Evolutionary conservation across 2,888 invertebrate genomes (phyloP).

Genomic region (Pristionchus maxplancki): DNA sequence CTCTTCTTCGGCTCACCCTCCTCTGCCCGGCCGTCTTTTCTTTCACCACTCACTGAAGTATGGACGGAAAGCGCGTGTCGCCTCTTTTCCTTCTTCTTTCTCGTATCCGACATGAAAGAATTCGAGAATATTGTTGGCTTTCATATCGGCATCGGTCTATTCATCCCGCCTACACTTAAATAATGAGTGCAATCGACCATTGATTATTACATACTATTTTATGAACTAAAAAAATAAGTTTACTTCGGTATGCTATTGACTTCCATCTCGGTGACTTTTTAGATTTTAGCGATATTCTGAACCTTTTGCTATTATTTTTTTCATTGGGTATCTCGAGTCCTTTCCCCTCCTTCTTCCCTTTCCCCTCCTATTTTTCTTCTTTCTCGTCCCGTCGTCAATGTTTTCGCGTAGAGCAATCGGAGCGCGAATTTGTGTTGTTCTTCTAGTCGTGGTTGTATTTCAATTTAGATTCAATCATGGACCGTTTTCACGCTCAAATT

Average conservation of each 20-base stretch:
- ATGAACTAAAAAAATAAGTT: no score
- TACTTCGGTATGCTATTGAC: no score
- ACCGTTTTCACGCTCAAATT: no score
- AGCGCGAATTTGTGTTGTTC: neutral
- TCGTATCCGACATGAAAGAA: neutral
- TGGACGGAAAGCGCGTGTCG: neutral
- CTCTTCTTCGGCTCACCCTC: neutral
- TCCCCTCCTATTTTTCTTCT: conserved; percentile 13
- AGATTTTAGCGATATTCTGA: no score
- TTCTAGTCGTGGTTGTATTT: neutral
- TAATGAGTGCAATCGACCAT: no score
- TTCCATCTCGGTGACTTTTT: no score
- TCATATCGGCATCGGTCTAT: no score
- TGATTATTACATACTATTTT: no score
- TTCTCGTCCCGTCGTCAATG: conserved; percentile 45
- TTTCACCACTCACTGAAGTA: conserved; percentile 34
- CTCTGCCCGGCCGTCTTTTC: conserved; percentile 17
- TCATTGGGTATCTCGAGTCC: neutral
- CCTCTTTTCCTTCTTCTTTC: neutral
- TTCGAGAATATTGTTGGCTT: neutral
- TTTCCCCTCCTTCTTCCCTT: neutral
- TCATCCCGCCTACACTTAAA: no score
- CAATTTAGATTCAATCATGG: no score
- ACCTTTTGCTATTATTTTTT: neutral
- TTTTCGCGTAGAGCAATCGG: neutral